A percentile compares a stretch with the other conserved stretches of the same genome.
These are phyloP conservation scores for Barnardius zonarius DNA, from an alignment of 2,113 vertebrate genomes.

Conservation along the genomic window DNA sequence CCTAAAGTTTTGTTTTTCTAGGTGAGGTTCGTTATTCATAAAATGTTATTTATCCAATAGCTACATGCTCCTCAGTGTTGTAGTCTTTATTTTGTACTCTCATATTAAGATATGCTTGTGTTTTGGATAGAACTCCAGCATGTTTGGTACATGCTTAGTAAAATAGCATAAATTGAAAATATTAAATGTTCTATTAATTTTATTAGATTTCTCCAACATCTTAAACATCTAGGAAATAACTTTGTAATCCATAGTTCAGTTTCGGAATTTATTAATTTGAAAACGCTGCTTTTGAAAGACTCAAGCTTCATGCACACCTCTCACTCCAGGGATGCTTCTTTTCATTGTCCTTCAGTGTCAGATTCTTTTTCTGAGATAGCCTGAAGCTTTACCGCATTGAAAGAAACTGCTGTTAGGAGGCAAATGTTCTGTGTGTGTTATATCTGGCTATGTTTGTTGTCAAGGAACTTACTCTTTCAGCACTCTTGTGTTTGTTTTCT, in stretches of 20 bases:
- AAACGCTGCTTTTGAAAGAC: not conserved
- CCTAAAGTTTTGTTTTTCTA: not conserved
- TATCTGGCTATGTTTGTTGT: not conserved
- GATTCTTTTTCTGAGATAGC: not conserved
- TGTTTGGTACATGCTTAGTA: not conserved
- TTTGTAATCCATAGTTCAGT: not conserved
- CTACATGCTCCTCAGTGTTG: not conserved
- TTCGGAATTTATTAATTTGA: not conserved
- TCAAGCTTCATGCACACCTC: not conserved
- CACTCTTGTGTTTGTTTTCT: not conserved
- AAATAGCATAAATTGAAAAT: not conserved
- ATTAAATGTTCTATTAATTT: not conserved
- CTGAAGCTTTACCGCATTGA: not conserved
- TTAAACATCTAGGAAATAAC: not conserved
- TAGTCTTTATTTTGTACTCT: not conserved
- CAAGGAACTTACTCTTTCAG: not conserved
- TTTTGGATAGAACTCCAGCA: not conserved
- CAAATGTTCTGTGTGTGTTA: not conserved
- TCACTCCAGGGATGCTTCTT: not conserved
- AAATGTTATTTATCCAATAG: not conserved
- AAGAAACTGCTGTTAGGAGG: not conserved
- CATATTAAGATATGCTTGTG: not conserved
- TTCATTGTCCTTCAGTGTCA: not conserved
- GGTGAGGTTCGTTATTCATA: not conserved
- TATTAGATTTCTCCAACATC: not conserved